A percentile compares a stretch with the other conserved stretches of the same genome.
Evolutionary conservation across 1,140 invertebrate species (phyloP).

Genomic region (Diachasma alloeum): DNA sequence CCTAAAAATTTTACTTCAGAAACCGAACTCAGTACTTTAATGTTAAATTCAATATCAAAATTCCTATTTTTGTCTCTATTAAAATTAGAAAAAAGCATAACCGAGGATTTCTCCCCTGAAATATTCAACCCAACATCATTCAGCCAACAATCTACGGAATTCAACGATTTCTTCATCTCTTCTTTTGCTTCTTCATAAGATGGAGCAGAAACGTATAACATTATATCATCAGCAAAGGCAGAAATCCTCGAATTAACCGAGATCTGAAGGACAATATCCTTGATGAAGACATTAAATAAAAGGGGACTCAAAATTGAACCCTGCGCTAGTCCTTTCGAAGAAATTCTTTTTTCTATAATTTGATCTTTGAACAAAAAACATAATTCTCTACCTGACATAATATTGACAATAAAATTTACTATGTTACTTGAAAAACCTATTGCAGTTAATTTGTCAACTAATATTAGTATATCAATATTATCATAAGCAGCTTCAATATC

Average conservation of each 20-base stretch:
- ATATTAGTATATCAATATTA: slow-evolving; percentile 11
- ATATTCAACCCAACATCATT: background rate
- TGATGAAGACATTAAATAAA: slow-evolving; percentile 23
- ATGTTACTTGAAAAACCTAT: background rate
- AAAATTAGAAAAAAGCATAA: slow-evolving; percentile 6
- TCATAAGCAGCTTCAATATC: slow-evolving; percentile 30
- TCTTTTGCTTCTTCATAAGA: background rate
- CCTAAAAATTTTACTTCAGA: background rate
- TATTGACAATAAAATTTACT: slow-evolving; percentile 15
- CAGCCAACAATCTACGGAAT: background rate
- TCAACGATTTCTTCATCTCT: background rate
- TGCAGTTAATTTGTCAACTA: slow-evolving; percentile 5
- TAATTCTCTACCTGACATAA: slow-evolving; percentile 5
- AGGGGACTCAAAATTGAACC: slow-evolving; percentile 29
- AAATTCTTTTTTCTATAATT: background rate
- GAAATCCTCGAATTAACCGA: background rate
- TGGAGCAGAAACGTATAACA: background rate
- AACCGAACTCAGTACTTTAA: background rate
- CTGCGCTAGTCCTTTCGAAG: slow-evolving; percentile 24
- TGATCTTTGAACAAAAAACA: background rate
- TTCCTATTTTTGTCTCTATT: background rate
- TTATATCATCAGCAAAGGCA: slow-evolving; percentile 32
- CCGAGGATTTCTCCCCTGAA: background rate
- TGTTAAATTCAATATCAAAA: background rate
- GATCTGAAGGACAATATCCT: background rate